phyloP scores from a whole-genome alignment of 2,888 invertebrate genomes.

The Chalcis sispes region DNA sequence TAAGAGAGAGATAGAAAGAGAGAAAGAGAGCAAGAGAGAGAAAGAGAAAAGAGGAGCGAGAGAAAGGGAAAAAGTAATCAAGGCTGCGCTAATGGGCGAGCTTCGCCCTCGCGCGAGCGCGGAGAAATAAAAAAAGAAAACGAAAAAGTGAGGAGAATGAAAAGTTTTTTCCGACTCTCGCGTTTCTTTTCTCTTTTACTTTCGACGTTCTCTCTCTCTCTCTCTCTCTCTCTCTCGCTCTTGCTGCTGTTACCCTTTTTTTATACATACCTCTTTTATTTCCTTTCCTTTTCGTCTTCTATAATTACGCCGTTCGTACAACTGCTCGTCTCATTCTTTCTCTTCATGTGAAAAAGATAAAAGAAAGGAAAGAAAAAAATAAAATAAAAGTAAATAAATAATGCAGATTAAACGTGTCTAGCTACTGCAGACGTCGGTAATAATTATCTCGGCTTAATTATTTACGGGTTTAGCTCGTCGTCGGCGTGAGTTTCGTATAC shows the following conservation, averaged over 20 bases:
- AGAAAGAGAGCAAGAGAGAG: constrained; percentile 64
- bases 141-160: constrained; percentile 50
- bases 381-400: constrained; percentile 65
- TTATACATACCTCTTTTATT: constrained; percentile 61
- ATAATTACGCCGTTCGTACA: constrained; percentile 58
- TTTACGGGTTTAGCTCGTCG: constrained; percentile 57
- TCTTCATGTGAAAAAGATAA: background rate
- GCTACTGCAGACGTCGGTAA: constrained; percentile 54
- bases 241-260: constrained; percentile 61
- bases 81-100: constrained; percentile 74
- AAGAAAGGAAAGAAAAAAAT: constrained; percentile 36
- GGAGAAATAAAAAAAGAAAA: too few species aligned
- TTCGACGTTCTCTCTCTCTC: constrained; percentile 24
- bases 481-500: background rate
- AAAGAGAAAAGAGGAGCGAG: constrained; percentile 68
- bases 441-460: constrained; percentile 61
- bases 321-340: constrained; percentile 47
- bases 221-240: constrained; percentile 59
- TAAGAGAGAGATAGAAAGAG: constrained; percentile 65
- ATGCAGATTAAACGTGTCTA: constrained; percentile 72
- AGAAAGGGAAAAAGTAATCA: constrained; percentile 74
- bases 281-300: constrained; percentile 55
- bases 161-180: constrained; percentile 61
- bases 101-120: constrained; percentile 34
- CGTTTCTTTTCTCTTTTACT: constrained; percentile 62